phyloP scores from a whole-genome alignment of 2,888 invertebrate genomes.

The Thereva nobilitata region DNA sequence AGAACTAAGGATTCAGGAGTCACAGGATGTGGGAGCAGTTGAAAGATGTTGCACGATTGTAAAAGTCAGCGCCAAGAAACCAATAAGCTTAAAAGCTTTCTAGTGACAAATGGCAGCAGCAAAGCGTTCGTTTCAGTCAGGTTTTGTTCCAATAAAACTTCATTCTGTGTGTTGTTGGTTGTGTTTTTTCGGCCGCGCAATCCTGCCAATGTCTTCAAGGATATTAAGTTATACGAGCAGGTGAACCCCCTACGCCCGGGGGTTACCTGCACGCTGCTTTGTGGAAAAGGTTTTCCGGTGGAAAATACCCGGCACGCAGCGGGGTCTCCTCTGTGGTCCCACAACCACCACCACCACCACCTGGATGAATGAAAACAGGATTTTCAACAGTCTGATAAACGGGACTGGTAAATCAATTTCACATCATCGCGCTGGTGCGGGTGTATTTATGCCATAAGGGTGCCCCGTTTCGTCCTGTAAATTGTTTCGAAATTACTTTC shows the following conservation, averaged over 20 bases:
- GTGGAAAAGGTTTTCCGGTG: background rate
- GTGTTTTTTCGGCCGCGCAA: background rate
- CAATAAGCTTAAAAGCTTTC: conserved; percentile 37
- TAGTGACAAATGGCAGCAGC: conserved; percentile 27
- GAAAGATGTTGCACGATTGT: conserved; percentile 9
- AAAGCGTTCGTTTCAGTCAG: conserved; percentile 25
- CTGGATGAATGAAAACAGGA: background rate
- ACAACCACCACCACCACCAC: background rate
- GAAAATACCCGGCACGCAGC: background rate
- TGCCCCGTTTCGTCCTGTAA: conserved; percentile 14
- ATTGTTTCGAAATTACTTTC: conserved; percentile 16
- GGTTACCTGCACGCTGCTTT: background rate
- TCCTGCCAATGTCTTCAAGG: background rate
- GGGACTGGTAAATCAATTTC: conserved; percentile 29
- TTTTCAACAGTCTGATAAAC: conserved; percentile 18
- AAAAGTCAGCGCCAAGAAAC: conserved; percentile 22
- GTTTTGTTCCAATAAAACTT: conserved; percentile 26
- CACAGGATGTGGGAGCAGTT: conserved; percentile 19
- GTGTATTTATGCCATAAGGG: conserved; percentile 11
- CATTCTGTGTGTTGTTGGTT: background rate
- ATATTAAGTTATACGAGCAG: conserved; percentile 7
- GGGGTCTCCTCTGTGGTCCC: background rate
- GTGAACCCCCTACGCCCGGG: background rate
- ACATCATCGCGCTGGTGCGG: conserved; percentile 14
- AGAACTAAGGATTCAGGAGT: no score